Conservation (phyloP, 2,113 vertebrate genomes). For the Cephalopterus ornatus region DNA sequence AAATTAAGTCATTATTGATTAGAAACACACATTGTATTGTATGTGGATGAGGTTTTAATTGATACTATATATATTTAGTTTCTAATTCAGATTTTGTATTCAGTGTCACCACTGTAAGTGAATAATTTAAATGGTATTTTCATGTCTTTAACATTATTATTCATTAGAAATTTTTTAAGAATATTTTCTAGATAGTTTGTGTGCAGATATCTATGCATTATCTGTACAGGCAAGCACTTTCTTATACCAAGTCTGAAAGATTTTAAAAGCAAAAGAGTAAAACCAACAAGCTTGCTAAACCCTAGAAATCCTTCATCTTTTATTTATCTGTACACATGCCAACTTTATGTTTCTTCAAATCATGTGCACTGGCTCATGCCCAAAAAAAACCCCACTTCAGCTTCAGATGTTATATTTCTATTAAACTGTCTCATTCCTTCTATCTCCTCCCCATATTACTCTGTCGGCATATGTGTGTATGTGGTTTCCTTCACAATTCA, state of each 20-base stretch:
- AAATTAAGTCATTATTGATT: background rate
- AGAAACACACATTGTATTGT: background rate
- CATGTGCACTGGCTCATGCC: background rate
- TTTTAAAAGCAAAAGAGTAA: background rate
- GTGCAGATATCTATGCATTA: background rate
- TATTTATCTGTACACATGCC: background rate
- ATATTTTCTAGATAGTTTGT: background rate
- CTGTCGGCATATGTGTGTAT: too few relatives aligned
- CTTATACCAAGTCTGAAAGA: background rate
- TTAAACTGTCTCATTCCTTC: background rate
- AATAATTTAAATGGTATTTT: background rate
- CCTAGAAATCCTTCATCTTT: background rate
- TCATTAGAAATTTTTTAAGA: background rate
- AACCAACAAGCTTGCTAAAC: background rate
- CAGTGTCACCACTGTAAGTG: background rate
- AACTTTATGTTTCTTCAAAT: background rate
- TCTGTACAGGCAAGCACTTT: background rate
- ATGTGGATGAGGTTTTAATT: background rate
- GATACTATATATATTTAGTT: background rate
- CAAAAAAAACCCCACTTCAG: background rate
- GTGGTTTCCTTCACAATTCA: background rate
- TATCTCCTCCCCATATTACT: background rate
- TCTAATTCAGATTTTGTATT: background rate
- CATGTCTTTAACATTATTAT: background rate
- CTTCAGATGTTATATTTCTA: background rate